Conservation (phyloP, 1,140 invertebrate genomes). For the Geopemphigus sp. region DNA sequence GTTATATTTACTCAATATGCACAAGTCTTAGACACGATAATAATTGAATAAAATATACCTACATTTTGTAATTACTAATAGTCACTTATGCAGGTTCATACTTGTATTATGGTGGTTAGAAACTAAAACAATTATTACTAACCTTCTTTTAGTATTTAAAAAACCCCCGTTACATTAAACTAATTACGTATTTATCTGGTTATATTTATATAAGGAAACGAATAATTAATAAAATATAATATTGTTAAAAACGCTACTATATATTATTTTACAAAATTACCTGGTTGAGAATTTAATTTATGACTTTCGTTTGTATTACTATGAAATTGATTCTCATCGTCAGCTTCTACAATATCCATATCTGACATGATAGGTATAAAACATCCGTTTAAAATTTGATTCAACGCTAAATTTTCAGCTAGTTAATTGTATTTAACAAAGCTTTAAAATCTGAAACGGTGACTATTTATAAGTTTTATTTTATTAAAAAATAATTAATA, state of each 20-base stretch:
- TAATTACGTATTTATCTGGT: neutral
- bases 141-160: neutral
- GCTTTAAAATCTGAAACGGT: neutral
- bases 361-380: constrained; percentile 24
- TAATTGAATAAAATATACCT: constrained; percentile 19
- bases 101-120: neutral
- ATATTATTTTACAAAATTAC: neutral
- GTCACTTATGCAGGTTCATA: neutral
- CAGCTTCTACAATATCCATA: constrained; percentile 30
- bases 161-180: neutral
- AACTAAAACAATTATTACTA: neutral
- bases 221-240: neutral
- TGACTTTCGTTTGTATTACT: constrained; percentile 9
- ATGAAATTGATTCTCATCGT: constrained; percentile 25
- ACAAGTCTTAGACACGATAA: constrained; percentile 8
- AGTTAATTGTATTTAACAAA: neutral
- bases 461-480: neutral
- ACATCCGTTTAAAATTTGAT: constrained; percentile 24
- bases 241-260: neutral
- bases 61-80: neutral
- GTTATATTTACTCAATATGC: constrained; percentile 31
- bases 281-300: constrained; percentile 28
- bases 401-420: neutral
- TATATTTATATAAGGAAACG: neutral
- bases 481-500: neutral